Conservation (phyloP, 2,888 invertebrate species). For the Drosophila subsilvestris region DNA sequence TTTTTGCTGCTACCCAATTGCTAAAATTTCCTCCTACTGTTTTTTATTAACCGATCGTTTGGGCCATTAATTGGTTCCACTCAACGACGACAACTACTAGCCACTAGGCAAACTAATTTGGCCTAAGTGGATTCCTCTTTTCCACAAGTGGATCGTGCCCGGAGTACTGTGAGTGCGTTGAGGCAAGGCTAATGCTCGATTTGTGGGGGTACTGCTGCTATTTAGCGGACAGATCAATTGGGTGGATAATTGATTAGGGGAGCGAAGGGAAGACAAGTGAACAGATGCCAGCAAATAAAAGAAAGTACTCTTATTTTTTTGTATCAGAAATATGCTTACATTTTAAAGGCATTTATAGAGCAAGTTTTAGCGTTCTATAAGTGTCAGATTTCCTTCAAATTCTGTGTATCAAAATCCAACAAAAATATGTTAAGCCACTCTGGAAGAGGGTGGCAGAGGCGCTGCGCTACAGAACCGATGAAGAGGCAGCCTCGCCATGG, state of each 20-base stretch:
- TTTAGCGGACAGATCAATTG: constrained; percentile 1
- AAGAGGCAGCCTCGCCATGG: too few relatives aligned
- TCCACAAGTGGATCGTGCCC: constrained; percentile 22
- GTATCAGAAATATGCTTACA: too few relatives aligned
- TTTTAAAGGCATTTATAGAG: too few relatives aligned
- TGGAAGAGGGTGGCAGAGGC: neutral
- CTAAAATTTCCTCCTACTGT: constrained; percentile 12
- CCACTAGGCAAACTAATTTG: constrained; percentile 35
- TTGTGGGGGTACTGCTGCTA: neutral
- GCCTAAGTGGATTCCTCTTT: constrained; percentile 28
- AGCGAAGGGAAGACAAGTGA: neutral
- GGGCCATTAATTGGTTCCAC: constrained; percentile 54
- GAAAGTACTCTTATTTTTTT: too few relatives aligned
- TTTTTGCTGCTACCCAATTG: constrained; percentile 30
- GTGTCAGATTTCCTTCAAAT: too few relatives aligned
- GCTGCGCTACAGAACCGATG: too few relatives aligned
- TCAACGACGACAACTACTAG: constrained; percentile 13
- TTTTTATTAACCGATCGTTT: constrained; percentile 44
- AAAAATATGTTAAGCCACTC: neutral
- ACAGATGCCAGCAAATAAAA: neutral
- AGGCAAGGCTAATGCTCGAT: constrained; percentile 15
- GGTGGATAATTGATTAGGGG: neutral
- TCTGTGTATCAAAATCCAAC: too few relatives aligned
- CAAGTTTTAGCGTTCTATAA: too few relatives aligned
- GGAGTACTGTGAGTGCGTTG: constrained; percentile 5